Conservation (phyloP, 2,797 vertebrate genomes). For the Dipus sagitta region DNA sequence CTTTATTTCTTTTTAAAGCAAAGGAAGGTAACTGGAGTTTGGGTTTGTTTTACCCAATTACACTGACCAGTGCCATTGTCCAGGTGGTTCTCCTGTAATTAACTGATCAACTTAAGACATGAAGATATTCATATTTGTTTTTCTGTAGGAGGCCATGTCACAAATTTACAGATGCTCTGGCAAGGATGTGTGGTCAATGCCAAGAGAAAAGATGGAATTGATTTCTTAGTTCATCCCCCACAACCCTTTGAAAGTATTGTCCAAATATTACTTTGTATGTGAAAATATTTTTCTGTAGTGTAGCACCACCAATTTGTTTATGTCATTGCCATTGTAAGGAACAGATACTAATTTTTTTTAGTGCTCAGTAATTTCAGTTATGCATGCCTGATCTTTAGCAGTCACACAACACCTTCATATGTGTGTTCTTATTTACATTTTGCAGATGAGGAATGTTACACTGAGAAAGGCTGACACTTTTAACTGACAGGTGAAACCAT, state of each 20-base stretch:
- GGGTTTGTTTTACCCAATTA: conserved; percentile 35
- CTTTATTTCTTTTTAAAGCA: not conserved
- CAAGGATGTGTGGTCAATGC: not conserved
- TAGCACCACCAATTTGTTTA: not conserved
- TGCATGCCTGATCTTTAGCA: not conserved
- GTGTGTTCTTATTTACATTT: conserved; percentile 21
- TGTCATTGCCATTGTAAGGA: not conserved
- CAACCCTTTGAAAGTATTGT: conserved; percentile 27
- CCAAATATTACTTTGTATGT: not conserved
- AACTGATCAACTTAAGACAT: conserved; percentile 20
- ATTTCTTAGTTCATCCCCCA: not conserved
- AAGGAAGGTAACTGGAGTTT: not conserved
- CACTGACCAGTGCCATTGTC: not conserved
- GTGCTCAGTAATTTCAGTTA: not conserved
- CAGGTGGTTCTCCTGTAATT: not conserved
- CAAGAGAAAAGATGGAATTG: conserved; percentile 31
- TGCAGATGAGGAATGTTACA: conserved; percentile 42
- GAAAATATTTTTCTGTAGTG: not conserved
- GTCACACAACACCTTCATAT: not conserved
- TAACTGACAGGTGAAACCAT: not conserved
- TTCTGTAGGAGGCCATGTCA: not conserved
- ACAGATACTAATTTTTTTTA: conserved; percentile 19
- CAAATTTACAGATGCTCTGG: not conserved
- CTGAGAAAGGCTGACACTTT: conserved; percentile 36
- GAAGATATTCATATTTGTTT: conserved; percentile 24